Percentiles rank a stretch among this genome's conserved stretches.
phyloP scores from a whole-genome alignment of 2,888 invertebrate genomes.

The Catocala nupta region DNA sequence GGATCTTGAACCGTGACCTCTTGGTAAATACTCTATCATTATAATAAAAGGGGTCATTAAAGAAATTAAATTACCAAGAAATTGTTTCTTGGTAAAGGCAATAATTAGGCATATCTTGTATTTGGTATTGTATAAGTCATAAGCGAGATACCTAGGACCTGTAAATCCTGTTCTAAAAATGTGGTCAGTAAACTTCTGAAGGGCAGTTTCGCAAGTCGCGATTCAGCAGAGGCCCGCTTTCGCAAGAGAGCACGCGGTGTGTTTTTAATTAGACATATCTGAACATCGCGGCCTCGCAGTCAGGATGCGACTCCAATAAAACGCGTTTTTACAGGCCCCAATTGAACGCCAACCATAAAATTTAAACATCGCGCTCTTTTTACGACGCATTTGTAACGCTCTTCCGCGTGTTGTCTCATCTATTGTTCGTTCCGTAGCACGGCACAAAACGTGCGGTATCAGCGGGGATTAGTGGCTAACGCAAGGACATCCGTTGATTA shows the following conservation, averaged over 20 bases:
- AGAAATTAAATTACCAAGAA: slow-evolving; percentile 36
- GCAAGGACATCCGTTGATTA: slow-evolving; percentile 77
- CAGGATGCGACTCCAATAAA: slow-evolving; percentile 85
- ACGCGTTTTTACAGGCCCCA: slow-evolving; percentile 84
- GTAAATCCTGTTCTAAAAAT: slow-evolving; percentile 52
- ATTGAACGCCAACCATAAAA: slow-evolving; percentile 84
- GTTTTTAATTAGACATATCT: slow-evolving; percentile 84
- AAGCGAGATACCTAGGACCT: slow-evolving; percentile 31
- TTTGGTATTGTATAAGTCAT: slow-evolving; percentile 24
- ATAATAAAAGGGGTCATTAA: slow-evolving; percentile 36
- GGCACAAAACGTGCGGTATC: slow-evolving; percentile 50
- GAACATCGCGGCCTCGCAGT: slow-evolving; percentile 79
- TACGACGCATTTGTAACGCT: slow-evolving; percentile 79
- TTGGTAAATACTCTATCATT: slow-evolving; percentile 40
- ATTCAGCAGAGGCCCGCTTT: slow-evolving; percentile 67
- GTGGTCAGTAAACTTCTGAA: slow-evolving; percentile 61
- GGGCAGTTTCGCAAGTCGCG: slow-evolving; percentile 72
- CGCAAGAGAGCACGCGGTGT: slow-evolving; percentile 75
- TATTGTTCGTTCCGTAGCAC: slow-evolving; percentile 69
- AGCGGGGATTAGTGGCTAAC: slow-evolving; percentile 64
- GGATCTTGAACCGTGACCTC: slow-evolving; percentile 45
- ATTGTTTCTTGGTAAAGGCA: slow-evolving; percentile 23
- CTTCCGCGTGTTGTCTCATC: slow-evolving; percentile 79
- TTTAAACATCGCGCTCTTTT: slow-evolving; percentile 82
- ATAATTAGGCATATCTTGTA: slow-evolving; percentile 27